Percentiles rank a stretch among this genome's conserved stretches.
These are phyloP conservation scores for Drosophila mimica DNA, from an alignment of 2,888 invertebrate species.

Conservation along the genomic window DNA sequence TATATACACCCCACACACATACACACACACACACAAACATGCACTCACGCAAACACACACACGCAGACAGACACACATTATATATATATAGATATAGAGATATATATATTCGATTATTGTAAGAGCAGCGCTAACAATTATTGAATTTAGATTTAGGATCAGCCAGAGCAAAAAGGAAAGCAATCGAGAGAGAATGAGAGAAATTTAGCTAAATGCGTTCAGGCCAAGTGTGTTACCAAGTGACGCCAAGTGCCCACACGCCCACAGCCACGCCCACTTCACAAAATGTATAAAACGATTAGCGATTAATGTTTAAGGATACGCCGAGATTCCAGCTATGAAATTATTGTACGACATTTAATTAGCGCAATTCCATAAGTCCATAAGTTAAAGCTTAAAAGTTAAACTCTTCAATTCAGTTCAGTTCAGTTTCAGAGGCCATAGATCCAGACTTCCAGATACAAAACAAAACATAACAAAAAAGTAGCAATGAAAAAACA, in stretches of 20 bases:
- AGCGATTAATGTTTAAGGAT: conserved; percentile 22
- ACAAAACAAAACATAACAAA: not conserved
- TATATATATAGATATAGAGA: conserved; percentile 37
- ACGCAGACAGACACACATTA: conserved; percentile 3
- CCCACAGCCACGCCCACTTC: conserved; percentile 48
- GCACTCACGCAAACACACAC: conserved; percentile 30
- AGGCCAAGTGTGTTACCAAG: conserved; percentile 57
- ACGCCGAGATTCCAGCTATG: conserved; percentile 76
- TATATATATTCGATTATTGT: conserved; percentile 54
- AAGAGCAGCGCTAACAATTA: conserved; percentile 75
- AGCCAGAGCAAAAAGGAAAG: conserved; percentile 31
- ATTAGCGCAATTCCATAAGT: conserved; percentile 81
- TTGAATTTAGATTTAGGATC: conserved; percentile 66
- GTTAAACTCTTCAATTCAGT: conserved; percentile 37
- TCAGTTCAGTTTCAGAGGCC: conserved; percentile 64
- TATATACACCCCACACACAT: conserved; percentile 39
- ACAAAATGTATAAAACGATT: conserved; percentile 23
- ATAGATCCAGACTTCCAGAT: conserved; percentile 59
- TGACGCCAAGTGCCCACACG: conserved; percentile 63
- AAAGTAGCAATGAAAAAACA: not conserved
- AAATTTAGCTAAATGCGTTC: conserved; percentile 52
- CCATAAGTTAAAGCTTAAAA: conserved; percentile 64
- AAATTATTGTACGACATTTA: conserved; percentile 74
- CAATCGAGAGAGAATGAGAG: conserved; percentile 1
- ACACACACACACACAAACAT: conserved; percentile 1